phyloP scores from a whole-genome alignment of 2,888 invertebrate species.

The Hyalella azteca region DNA sequence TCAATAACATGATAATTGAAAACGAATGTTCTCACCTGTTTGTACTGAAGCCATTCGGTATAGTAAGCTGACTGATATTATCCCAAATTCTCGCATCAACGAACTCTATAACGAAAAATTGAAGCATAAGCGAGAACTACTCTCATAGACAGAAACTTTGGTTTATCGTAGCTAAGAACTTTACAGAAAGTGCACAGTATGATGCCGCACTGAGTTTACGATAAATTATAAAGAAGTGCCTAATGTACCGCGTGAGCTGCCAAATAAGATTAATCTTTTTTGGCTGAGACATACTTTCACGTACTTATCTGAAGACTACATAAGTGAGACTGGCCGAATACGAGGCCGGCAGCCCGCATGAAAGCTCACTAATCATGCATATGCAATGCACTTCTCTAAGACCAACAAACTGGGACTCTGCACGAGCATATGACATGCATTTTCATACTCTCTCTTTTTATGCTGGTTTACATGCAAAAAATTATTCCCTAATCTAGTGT shows the following conservation, averaged over 20 bases:
- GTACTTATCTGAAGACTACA: constrained; percentile 30
- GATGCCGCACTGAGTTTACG: constrained; percentile 2
- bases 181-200: background rate
- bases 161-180: background rate
- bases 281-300: constrained; percentile 30
- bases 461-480: too few species aligned
- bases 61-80: background rate
- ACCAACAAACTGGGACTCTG: background rate
- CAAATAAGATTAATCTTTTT: constrained; percentile 25
- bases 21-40: background rate
- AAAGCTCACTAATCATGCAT: constrained; percentile 26
- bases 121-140: background rate
- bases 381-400: constrained; percentile 21
- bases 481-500: too few species aligned
- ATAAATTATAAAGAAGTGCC: constrained; percentile 8
- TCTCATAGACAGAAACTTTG: background rate
- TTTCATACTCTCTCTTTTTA: too few species aligned
- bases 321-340: constrained; percentile 17
- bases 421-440: too few species aligned
- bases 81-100: background rate
- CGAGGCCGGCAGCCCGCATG: background rate
- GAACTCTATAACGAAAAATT: too few species aligned
- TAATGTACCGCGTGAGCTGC: constrained; percentile 6
- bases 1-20: too few species aligned
- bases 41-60: constrained; percentile 13